A percentile compares a stretch with the other conserved stretches of the same genome.
Conservation (phyloP, 2,888 invertebrate genomes). For the Carcina quercana region DNA sequence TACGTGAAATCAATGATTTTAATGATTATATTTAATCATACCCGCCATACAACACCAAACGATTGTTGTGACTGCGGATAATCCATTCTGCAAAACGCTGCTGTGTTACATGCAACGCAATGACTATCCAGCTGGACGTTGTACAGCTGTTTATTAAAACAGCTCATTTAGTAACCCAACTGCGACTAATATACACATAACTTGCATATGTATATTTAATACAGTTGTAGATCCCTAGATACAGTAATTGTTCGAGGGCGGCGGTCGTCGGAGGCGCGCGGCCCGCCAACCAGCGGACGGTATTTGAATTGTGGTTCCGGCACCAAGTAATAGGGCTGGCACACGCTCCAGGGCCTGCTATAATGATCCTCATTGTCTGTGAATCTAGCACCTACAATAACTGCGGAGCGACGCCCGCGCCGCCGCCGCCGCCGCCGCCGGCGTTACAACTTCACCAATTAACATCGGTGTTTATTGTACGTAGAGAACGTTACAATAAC, state of each 20-base stretch:
- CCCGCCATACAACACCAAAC: too few species aligned
- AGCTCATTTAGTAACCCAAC: conserved; percentile 33
- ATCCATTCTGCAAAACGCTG: too few species aligned
- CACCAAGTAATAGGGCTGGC: conserved; percentile 35
- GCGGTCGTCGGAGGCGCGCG: conserved; percentile 51
- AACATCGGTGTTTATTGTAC: conserved; percentile 27
- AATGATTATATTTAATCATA: too few species aligned
- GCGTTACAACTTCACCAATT: conserved; percentile 31
- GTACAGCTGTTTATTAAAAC: too few species aligned
- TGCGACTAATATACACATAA: conserved; percentile 30
- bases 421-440: conserved; percentile 17
- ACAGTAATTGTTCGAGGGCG: conserved; percentile 39
- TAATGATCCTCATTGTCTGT: conserved; percentile 56
- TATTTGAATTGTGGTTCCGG: conserved; percentile 41
- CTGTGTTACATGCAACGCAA: too few species aligned
- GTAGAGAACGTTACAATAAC: conserved; percentile 21
- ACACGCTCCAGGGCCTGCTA: conserved; percentile 36
- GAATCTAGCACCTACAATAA: conserved; percentile 39
- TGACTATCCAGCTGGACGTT: too few species aligned
- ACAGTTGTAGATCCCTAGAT: conserved; percentile 42
- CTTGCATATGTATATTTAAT: conserved; percentile 28
- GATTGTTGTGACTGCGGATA: too few species aligned
- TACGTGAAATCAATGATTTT: too few species aligned
- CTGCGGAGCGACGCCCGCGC: conserved; percentile 16
- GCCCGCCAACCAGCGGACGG: conserved; percentile 42